These are phyloP conservation scores for Sardina pilchardus DNA, from an alignment of 2,113 vertebrate genomes.

Conservation along the genomic window DNA sequence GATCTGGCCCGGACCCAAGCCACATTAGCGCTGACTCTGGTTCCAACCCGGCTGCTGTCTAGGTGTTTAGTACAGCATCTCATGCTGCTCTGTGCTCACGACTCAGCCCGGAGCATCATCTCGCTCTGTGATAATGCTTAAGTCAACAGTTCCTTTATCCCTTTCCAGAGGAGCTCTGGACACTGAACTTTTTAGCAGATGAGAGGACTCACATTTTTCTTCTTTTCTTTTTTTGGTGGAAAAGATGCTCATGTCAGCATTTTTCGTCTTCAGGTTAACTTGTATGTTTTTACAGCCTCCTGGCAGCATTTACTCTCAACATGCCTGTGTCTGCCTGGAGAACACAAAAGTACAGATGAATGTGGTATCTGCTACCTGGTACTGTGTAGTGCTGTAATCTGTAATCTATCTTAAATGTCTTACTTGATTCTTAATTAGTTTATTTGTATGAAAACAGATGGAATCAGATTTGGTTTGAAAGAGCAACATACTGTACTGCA, in stretches of 20 bases:
- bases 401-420: background rate
- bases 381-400: background rate
- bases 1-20: background rate
- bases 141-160: conserved; percentile 54
- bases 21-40: no score
- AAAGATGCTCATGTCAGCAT: conserved; percentile 38
- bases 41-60: background rate
- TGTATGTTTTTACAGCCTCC: background rate
- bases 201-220: conserved; percentile 31
- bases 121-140: conserved; percentile 32
- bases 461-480: background rate
- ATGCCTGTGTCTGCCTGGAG: background rate
- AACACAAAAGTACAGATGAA: background rate
- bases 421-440: background rate
- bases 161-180: conserved; percentile 12
- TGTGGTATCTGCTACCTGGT: no score
- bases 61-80: background rate
- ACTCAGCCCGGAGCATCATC: background rate
- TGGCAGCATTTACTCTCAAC: conserved; percentile 35
- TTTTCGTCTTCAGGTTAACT: conserved; percentile 31
- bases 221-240: background rate
- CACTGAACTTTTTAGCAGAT: conserved; percentile 59
- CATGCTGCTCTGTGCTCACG: background rate
- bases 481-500: background rate
- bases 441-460: background rate